Percentiles rank a stretch among this genome's conserved stretches.
Conservation (phyloP, 2,888 invertebrate genomes). For the Polymixis lichenea region DNA sequence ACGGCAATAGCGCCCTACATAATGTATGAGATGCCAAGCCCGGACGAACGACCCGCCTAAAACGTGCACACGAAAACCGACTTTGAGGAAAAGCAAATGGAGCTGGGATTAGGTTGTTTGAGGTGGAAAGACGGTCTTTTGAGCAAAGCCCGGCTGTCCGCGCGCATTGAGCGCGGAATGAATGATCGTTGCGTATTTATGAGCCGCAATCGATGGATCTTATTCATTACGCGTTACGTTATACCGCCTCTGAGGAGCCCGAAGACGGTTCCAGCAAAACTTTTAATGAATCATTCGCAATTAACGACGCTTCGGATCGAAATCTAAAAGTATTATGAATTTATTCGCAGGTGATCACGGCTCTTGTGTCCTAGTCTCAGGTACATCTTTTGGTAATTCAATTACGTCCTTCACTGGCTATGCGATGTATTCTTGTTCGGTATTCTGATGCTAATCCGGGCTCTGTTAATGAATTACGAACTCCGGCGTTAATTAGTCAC, state of each 20-base stretch:
- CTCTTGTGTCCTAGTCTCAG: slow-evolving; percentile 28
- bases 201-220: slow-evolving; percentile 60
- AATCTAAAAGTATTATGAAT: slow-evolving; percentile 54
- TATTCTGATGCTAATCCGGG: slow-evolving; percentile 37
- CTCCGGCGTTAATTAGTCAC: slow-evolving; percentile 43
- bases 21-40: slow-evolving; percentile 73
- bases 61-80: slow-evolving; percentile 15
- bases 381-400: slow-evolving; percentile 31
- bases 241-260: background rate
- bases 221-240: slow-evolving; percentile 48
- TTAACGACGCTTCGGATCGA: slow-evolving; percentile 39
- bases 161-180: slow-evolving; percentile 67
- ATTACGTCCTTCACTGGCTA: slow-evolving; percentile 16
- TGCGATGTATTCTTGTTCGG: slow-evolving; percentile 26
- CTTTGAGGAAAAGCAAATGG: slow-evolving; percentile 21
- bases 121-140: slow-evolving; percentile 49
- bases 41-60: slow-evolving; percentile 33
- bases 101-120: slow-evolving; percentile 24
- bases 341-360: slow-evolving; percentile 47
- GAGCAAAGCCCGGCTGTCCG: slow-evolving; percentile 61
- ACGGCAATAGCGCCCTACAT: slow-evolving; percentile 72
- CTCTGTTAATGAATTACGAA: slow-evolving; percentile 46
- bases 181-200: slow-evolving; percentile 74
- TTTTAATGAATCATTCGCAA: slow-evolving; percentile 63
- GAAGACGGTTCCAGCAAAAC: slow-evolving; percentile 10